These are phyloP conservation scores for Alsophila aescularia DNA, from an alignment of 2,888 invertebrate species.

Conservation along the genomic window DNA sequence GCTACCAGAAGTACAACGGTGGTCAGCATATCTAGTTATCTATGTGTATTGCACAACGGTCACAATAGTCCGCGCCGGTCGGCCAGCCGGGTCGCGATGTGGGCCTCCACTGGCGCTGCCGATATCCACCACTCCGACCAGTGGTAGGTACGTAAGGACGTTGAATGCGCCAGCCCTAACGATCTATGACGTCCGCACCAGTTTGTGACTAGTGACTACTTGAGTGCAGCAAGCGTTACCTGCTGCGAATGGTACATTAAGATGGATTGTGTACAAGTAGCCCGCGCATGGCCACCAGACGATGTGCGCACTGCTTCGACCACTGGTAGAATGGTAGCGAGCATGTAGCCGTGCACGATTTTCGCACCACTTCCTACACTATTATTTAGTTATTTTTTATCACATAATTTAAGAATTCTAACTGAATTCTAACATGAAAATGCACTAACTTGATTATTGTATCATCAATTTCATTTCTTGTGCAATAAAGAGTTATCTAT, in stretches of 20 bases:
- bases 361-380: background rate
- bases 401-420: too few species aligned
- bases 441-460: too few species aligned
- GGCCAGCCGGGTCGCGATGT: slow-evolving; percentile 71
- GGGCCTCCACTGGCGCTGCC: slow-evolving; percentile 67
- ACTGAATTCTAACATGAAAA: too few species aligned
- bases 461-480: too few species aligned
- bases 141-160: slow-evolving; percentile 11
- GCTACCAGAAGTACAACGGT: slow-evolving; percentile 60
- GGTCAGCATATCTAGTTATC: slow-evolving; percentile 56
- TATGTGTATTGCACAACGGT: slow-evolving; percentile 59
- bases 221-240: too few species aligned
- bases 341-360: background rate
- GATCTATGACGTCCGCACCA: background rate
- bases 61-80: slow-evolving; percentile 54
- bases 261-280: background rate
- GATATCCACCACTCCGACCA: slow-evolving; percentile 45
- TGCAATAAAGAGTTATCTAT: too few species aligned
- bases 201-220: too few species aligned
- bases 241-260: background rate
- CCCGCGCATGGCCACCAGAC: too few species aligned
- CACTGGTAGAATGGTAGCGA: background rate
- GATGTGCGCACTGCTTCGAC: background rate
- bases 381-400: too few species aligned
- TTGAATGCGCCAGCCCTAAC: slow-evolving; percentile 12